Base-by-base conservation (phyloP, 1,140 invertebrate species). In the Scaptomyza pallida region DNA sequence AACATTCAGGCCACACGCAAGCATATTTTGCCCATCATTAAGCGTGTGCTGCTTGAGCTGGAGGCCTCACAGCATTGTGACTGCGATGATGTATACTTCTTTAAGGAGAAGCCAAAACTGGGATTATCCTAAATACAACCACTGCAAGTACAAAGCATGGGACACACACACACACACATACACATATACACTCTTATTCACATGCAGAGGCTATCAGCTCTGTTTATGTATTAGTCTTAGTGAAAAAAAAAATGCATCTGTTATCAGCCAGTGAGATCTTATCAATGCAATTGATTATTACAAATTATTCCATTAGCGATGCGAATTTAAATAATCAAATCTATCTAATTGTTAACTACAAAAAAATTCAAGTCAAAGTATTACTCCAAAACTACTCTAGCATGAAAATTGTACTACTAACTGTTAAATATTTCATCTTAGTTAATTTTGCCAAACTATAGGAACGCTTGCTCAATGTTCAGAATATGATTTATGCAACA, bases 11-110 rank as follows among this genome's bases (percentile, higher is more conserved):
- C 92, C 17, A 93, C 94, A 16, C 91, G 94, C 23, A 95, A 95
- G 91, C 94, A 94, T 83, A 92, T 95, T 69, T 71, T 94, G 57
- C 94, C 94, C 23, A 91, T 94, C 57, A 81, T 94, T 63, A 93
- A 92, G 82, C 89, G 90, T 33, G 89, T 89, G 30, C 75, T 92
- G 57, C 74, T 72, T 10, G 68, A 86, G 0, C 71, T 79, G 75
- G 82, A 88, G 47, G 50, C 57, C 3, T 35, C 77, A 0, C 70
- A 70, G 9, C 37, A 13, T 2, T 76, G 75, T 16, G 72, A 85
- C 30, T 78, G 77, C 57, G 65, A 88, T 1, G 78, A 86, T 16
- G 77, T 86, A 0, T 80, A 76, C 63, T 80, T 80, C 19, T 86
- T 86, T 30, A 77, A 85, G 64, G 76, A 80, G 55, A 83, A 85